A percentile compares a stretch with the other conserved stretches of the same genome.
phyloP scores from a whole-genome alignment of 2,888 invertebrate species.

The Drosophila setosimentum region DNA sequence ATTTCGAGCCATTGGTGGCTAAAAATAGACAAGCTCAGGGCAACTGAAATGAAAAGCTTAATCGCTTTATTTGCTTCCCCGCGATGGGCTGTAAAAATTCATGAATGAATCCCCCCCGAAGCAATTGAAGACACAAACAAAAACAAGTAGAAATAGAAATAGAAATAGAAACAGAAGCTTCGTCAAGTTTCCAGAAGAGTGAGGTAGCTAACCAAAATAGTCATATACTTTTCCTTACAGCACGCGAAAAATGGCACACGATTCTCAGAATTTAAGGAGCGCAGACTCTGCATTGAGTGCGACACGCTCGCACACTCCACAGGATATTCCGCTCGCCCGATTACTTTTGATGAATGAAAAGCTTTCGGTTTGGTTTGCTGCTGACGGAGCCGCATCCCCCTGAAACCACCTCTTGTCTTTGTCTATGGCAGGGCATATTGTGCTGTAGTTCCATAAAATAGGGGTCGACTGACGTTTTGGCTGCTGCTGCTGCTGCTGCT shows the following conservation, averaged over 20 bases:
- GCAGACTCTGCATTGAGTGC: constrained; percentile 66
- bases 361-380: constrained; percentile 69
- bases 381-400: constrained; percentile 35
- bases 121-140: constrained; percentile 58
- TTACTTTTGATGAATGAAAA: constrained; percentile 83
- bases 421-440: constrained; percentile 17
- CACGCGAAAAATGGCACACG: constrained; percentile 65
- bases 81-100: constrained; percentile 70
- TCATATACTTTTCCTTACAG: constrained; percentile 36
- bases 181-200: constrained; percentile 62
- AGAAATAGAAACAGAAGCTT: constrained; percentile 43
- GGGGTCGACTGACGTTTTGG: constrained; percentile 58
- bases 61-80: constrained; percentile 55
- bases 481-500: constrained; percentile 31
- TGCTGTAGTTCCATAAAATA: constrained; percentile 36
- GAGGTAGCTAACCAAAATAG: constrained; percentile 60
- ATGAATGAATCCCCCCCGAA: constrained; percentile 66
- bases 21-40: constrained; percentile 56
- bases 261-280: constrained; percentile 54
- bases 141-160: constrained; percentile 24
- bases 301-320: constrained; percentile 15
- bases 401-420: background rate
- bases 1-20: constrained; percentile 32
- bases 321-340: constrained; percentile 44
- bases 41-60: constrained; percentile 75